A percentile compares a stretch with the other conserved stretches of the same genome.
Evolutionary conservation across 2,888 invertebrate species (phyloP).

Genomic region (Acleris holmiana): DNA sequence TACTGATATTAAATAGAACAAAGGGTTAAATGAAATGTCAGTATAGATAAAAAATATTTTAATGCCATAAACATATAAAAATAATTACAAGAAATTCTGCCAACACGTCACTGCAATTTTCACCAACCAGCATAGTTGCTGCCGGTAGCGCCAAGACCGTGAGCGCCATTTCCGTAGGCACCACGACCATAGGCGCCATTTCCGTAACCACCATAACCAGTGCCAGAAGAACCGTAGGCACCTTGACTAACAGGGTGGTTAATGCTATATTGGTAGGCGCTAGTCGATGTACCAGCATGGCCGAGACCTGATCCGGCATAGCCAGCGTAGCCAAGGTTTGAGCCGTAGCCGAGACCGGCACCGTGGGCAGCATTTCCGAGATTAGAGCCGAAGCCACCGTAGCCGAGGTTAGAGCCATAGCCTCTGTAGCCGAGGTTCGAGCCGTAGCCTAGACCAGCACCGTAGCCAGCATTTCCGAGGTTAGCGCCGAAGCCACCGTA

Average conservation of each 20-base stretch:
- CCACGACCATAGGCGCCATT: conserved; percentile 4
- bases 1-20: no score
- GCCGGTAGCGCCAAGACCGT: conserved; percentile 39
- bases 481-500: background rate
- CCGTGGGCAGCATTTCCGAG: no score
- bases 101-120: background rate
- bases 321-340: conserved; percentile 2
- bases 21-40: no score
- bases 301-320: conserved; percentile 1
- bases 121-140: conserved; percentile 36
- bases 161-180: conserved; percentile 12
- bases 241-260: conserved; percentile 2
- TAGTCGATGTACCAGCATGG: conserved; percentile 1
- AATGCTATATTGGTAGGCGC: conserved; percentile 12
- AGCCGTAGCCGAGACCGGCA: no score
- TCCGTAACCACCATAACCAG: conserved; percentile 28
- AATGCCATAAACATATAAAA: no score
- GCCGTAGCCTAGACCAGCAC: no score
- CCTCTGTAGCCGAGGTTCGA: background rate
- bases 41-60: no score
- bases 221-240: conserved; percentile 16
- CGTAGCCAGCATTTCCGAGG: no score
- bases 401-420: conserved; percentile 18
- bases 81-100: background rate
- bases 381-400: no score